phyloP scores from a whole-genome alignment of 2,888 invertebrate genomes.

The Palloptera scutellata region DNA sequence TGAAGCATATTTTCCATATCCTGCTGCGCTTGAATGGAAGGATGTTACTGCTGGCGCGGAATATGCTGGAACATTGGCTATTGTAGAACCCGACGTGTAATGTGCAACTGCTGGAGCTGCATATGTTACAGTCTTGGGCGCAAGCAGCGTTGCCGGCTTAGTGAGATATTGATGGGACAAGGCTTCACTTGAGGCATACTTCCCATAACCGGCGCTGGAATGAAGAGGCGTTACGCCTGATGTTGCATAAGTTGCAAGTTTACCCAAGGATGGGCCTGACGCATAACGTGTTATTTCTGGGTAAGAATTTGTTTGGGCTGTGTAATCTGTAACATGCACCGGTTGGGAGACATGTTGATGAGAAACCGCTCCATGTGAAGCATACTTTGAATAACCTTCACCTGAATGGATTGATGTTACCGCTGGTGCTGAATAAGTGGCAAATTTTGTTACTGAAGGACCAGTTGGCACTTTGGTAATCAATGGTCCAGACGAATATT shows the following conservation, averaged over 20 bases:
- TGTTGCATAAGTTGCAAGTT: conserved; percentile 46
- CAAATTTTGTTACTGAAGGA: conserved; percentile 35
- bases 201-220: conserved; percentile 23
- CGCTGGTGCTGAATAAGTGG: conserved; percentile 43
- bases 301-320: conserved; percentile 32
- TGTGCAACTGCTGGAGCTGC: conserved; percentile 31
- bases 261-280: conserved; percentile 39
- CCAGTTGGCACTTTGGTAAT: conserved; percentile 34
- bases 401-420: conserved; percentile 27
- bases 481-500: conserved; percentile 20
- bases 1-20: conserved; percentile 23
- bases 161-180: conserved; percentile 30
- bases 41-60: conserved; percentile 37
- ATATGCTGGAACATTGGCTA: conserved; percentile 46
- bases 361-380: conserved; percentile 42
- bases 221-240: conserved; percentile 32
- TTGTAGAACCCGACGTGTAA: conserved; percentile 33
- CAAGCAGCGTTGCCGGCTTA: conserved; percentile 24
- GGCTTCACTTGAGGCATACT: conserved; percentile 21
- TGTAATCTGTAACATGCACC: conserved; percentile 40
- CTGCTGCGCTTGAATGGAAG: conserved; percentile 16
- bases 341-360: conserved; percentile 50
- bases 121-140: conserved; percentile 29
- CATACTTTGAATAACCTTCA: conserved; percentile 26
- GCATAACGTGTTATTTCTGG: conserved; percentile 32